A percentile compares a stretch with the other conserved stretches of the same genome.
Evolutionary conservation across 2,113 vertebrate genomes (phyloP).

Genomic region (Pseudorectes ferrugineus): DNA sequence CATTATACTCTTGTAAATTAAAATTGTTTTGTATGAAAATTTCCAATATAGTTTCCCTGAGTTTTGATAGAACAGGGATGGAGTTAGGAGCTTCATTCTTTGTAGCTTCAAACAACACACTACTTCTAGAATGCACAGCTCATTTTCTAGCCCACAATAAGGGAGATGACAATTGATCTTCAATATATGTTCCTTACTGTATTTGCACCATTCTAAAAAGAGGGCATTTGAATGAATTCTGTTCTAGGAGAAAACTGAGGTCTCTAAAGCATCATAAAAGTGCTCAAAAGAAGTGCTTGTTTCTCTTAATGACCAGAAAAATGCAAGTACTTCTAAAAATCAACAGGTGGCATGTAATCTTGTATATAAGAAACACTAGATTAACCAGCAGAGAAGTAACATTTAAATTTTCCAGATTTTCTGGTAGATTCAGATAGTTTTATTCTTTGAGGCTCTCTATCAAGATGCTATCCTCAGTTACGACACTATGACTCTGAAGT

Average conservation of each 20-base stretch:
- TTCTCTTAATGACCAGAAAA: neutral
- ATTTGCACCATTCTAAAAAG: neutral
- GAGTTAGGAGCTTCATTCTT: neutral
- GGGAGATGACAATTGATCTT: neutral
- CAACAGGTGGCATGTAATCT: neutral
- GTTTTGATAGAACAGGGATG: neutral
- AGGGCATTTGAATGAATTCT: neutral
- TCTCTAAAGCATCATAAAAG: neutral
- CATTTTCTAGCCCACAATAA: neutral
- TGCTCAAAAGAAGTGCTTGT: neutral
- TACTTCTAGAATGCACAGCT: neutral
- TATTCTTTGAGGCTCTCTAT: neutral
- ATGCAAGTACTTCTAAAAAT: neutral
- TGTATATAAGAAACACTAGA: neutral
- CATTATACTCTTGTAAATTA: neutral
- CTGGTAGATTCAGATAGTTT: neutral
- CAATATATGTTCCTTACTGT: neutral
- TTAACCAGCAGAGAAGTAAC: neutral
- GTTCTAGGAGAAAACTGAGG: neutral
- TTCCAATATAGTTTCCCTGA: neutral
- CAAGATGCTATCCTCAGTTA: neutral
- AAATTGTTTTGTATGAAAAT: neutral
- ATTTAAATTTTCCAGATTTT: neutral
- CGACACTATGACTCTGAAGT: neutral
- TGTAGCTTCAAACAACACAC: neutral